Conservation (phyloP, 2,113 vertebrate genomes). For the Fukomys damarensis region DNA sequence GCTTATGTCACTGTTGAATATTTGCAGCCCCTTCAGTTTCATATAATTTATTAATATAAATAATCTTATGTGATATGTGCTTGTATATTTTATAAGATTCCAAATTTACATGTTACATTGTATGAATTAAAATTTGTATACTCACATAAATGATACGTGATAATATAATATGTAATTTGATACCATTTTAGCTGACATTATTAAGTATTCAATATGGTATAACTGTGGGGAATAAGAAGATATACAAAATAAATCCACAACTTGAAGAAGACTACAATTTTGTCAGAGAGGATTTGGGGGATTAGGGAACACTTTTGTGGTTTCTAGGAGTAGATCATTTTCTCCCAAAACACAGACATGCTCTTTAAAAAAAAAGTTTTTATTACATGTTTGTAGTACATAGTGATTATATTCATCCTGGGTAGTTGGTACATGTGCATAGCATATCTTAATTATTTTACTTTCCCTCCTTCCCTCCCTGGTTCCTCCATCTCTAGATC, state of each 20-base stretch:
- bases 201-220: background rate
- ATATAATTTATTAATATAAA: constrained; percentile 13
- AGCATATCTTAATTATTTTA: background rate
- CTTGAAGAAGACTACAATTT: background rate
- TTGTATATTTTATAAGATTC: background rate
- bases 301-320: background rate
- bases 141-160: background rate
- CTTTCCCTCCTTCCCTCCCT: background rate
- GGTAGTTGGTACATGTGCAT: background rate
- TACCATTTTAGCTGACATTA: background rate
- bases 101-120: background rate
- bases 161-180: background rate
- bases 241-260: background rate
- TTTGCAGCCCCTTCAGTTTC: constrained; percentile 15
- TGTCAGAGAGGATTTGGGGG: background rate
- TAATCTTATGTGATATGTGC: background rate
- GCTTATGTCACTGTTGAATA: background rate
- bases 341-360: background rate
- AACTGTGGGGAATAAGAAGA: background rate
- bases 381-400: background rate
- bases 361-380: background rate
- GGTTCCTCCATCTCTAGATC: background rate
- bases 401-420: background rate
- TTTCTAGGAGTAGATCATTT: background rate
- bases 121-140: background rate